Conservation (phyloP, 1,140 invertebrate species). For the Hyles euphorbiae region DNA sequence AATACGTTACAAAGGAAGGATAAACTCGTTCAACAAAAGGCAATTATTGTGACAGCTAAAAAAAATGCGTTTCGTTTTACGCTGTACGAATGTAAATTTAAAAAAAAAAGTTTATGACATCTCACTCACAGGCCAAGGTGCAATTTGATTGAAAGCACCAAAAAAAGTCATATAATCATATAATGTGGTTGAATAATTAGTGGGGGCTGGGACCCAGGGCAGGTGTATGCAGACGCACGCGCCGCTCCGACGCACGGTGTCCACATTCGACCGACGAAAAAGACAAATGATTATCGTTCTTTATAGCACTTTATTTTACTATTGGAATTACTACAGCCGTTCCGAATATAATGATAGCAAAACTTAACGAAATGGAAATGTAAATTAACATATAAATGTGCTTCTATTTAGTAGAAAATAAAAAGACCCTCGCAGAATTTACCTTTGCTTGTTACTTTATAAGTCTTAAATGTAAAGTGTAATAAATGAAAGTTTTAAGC, state of each 20-base stretch:
- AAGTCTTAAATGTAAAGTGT: too few relatives aligned
- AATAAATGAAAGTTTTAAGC: too few relatives aligned
- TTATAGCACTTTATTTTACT: too few relatives aligned
- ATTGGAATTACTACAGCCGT: too few relatives aligned
- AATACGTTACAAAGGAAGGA: conserved; percentile 6
- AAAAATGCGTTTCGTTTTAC: conserved; percentile 46
- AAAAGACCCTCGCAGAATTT: too few relatives aligned
- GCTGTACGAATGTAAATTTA: conserved; percentile 47
- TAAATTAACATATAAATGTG: neutral
- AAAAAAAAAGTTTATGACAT: conserved; percentile 72
- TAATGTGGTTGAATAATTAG: conserved; percentile 73
- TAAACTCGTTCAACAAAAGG: neutral
- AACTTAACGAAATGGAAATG: neutral
- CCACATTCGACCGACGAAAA: conserved; percentile 8
- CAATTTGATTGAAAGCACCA: conserved; percentile 75
- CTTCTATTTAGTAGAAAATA: too few relatives aligned
- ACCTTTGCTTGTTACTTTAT: too few relatives aligned
- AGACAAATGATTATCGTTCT: too few relatives aligned
- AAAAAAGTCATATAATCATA: conserved; percentile 74
- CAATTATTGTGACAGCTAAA: too few relatives aligned
- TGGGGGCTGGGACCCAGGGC: conserved; percentile 51
- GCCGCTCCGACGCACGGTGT: conserved; percentile 28
- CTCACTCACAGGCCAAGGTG: conserved; percentile 69
- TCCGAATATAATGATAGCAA: neutral
- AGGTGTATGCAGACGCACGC: conserved; percentile 60